These are phyloP conservation scores for Calycopis cecrops DNA, from an alignment of 1,140 invertebrate genomes.

Conservation along the genomic window DNA sequence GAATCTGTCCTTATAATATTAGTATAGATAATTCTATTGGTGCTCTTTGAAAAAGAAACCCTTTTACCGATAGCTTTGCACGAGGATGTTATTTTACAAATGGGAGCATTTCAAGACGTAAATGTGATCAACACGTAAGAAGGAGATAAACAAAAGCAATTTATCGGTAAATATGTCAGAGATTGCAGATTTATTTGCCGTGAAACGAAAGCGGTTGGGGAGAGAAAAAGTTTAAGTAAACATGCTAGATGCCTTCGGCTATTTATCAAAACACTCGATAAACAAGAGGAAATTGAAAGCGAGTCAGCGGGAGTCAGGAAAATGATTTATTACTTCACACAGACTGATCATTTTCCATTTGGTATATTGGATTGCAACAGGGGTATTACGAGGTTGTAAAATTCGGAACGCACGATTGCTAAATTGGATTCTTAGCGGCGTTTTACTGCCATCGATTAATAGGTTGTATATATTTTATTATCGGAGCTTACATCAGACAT, in stretches of 20 bases:
- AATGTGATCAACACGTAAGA: slow-evolving; percentile 40
- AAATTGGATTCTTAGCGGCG: not conserved
- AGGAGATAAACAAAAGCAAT: slow-evolving; percentile 59
- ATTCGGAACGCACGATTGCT: slow-evolving; percentile 6
- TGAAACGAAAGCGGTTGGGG: slow-evolving; percentile 48
- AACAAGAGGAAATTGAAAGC: slow-evolving; percentile 71
- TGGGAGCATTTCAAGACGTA: slow-evolving; percentile 2
- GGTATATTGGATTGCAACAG: slow-evolving; percentile 47
- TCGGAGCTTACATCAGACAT: slow-evolving; percentile 1
- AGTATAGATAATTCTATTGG: too few species aligned
- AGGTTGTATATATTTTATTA: slow-evolving; percentile 7
- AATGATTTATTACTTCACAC: slow-evolving; percentile 71
- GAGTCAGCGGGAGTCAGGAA: slow-evolving; percentile 58
- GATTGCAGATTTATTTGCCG: slow-evolving; percentile 65
- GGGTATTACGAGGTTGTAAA: slow-evolving; percentile 26
- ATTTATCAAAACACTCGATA: slow-evolving; percentile 70
- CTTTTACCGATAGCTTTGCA: not conserved
- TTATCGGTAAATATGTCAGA: slow-evolving; percentile 57
- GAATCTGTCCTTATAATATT: too few species aligned
- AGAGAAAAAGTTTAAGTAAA: slow-evolving; percentile 45
- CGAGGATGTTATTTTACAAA: slow-evolving; percentile 31
- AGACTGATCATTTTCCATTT: slow-evolving; percentile 69
- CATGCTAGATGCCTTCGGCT: slow-evolving; percentile 45
- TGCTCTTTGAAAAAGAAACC: too few species aligned
- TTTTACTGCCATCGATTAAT: slow-evolving; percentile 3